A percentile compares a stretch with the other conserved stretches of the same genome.
These are phyloP conservation scores for Hydractinia echinata DNA, from an alignment of 30 jellyfish, hydroid and myxozoan species.

Conservation along the genomic window DNA sequence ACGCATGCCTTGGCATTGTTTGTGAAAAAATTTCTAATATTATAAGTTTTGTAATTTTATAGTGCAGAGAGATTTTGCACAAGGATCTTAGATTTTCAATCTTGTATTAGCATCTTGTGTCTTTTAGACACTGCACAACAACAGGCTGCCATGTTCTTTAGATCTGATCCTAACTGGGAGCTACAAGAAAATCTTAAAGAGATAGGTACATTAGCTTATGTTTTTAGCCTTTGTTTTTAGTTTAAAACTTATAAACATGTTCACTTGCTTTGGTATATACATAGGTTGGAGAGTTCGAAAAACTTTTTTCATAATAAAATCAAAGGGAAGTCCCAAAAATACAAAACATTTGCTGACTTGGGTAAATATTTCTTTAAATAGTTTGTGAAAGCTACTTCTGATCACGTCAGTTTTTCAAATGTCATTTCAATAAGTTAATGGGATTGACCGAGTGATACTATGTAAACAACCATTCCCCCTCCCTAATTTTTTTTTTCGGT, in stretches of 20 bases:
- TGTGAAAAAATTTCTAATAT: no score
- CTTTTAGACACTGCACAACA: slow-evolving; percentile 74
- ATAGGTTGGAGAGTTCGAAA: slow-evolving; percentile 93
- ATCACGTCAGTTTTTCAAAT: no score
- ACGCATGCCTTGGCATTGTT: no score
- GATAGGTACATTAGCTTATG: slow-evolving; percentile 40
- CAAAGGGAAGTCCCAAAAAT: slow-evolving; percentile 71
- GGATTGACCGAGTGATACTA: no score
- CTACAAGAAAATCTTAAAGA: slow-evolving; percentile 87
- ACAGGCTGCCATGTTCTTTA: slow-evolving; percentile 98
- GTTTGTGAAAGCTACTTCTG: no score
- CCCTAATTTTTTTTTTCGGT: no score
- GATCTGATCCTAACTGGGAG: slow-evolving; percentile 99
- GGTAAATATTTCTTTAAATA: slow-evolving; percentile 41
- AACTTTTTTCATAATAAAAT: slow-evolving; percentile 70
- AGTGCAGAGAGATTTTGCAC: no score
- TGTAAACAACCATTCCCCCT: no score
- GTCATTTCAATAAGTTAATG: no score
- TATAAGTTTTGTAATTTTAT: no score
- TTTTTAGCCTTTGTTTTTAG: not conserved
- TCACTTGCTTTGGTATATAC: not conserved
- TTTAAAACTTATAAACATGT: not conserved
- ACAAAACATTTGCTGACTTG: slow-evolving; percentile 70
- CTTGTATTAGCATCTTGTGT: not conserved
- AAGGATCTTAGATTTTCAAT: no score